Evolutionary conservation across 2,113 vertebrate species (phyloP).

Genomic region (Strix uralensis): DNA sequence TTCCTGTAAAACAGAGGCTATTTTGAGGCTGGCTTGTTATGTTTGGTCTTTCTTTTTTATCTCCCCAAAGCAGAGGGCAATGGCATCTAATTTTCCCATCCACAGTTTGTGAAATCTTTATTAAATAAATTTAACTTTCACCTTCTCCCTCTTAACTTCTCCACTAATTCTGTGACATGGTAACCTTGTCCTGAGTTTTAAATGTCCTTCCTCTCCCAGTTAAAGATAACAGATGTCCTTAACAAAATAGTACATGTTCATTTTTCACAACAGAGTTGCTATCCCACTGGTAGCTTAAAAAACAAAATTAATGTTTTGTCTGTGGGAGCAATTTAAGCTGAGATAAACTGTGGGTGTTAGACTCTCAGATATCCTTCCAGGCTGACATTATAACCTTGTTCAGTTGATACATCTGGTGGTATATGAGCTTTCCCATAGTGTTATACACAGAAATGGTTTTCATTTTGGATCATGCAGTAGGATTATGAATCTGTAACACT

Average conservation of each 20-base stretch:
- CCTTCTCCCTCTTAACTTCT: not conserved
- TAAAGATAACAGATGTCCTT: not conserved
- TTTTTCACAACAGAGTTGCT: not conserved
- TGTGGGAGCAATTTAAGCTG: not conserved
- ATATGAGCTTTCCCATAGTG: not conserved
- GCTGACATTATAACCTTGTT: not conserved
- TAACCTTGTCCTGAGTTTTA: not conserved
- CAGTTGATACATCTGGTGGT: not conserved
- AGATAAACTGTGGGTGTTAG: not conserved
- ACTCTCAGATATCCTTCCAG: not conserved
- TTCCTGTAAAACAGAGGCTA: not conserved
- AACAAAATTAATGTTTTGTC: not conserved
- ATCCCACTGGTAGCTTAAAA: not conserved
- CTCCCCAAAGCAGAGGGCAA: not conserved
- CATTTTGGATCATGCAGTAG: not conserved
- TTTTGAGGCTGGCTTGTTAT: not conserved
- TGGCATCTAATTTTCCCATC: not conserved
- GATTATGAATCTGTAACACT: not conserved
- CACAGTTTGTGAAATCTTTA: not conserved
- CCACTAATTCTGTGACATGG: not conserved
- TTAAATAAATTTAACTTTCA: not conserved
- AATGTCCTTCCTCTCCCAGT: not conserved
- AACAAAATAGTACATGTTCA: not conserved
- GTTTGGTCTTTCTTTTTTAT: not conserved
- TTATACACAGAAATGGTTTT: not conserved